phyloP scores from a whole-genome alignment of 2,797 vertebrate species.

The Amblyopsis hoosieri region DNA sequence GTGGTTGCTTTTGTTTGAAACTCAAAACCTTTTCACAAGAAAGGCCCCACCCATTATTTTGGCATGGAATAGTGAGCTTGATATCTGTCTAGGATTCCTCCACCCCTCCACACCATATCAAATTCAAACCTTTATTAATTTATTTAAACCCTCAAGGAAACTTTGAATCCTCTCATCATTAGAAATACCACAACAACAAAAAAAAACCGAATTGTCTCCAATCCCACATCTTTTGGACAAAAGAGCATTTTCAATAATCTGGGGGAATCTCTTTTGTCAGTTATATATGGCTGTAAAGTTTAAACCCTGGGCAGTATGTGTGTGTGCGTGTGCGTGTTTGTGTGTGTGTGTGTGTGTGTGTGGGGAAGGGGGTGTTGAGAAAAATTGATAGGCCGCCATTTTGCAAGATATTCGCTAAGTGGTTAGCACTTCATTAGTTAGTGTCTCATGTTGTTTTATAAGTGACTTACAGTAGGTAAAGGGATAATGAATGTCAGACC shows the following conservation, averaged over 20 bases:
- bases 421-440: constrained; percentile 77
- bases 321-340: no score
- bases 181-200: constrained; percentile 30
- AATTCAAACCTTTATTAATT: constrained; percentile 53
- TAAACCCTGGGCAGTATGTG: neutral
- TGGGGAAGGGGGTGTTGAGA: constrained; percentile 20
- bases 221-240: constrained; percentile 44
- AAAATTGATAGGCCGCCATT: constrained; percentile 43
- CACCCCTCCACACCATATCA: constrained; percentile 37
- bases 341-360: neutral
- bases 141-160: constrained; percentile 36
- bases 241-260: constrained; percentile 49
- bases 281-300: constrained; percentile 21
- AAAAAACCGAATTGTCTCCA: constrained; percentile 25
- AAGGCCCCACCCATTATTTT: constrained; percentile 37
- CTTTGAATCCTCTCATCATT: constrained; percentile 61
- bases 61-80: constrained; percentile 40
- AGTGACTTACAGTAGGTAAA: constrained; percentile 71
- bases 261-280: constrained; percentile 42
- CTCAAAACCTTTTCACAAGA: constrained; percentile 43
- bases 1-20: constrained; percentile 60
- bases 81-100: constrained; percentile 50
- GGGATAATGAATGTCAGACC: constrained; percentile 70
- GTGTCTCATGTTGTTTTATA: constrained; percentile 67
- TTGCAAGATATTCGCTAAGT: constrained; percentile 66